A percentile compares a stretch with the other conserved stretches of the same genome.
Conservation (phyloP, 64 coral and sea anemone genomes). For the Montipora capricornis region DNA sequence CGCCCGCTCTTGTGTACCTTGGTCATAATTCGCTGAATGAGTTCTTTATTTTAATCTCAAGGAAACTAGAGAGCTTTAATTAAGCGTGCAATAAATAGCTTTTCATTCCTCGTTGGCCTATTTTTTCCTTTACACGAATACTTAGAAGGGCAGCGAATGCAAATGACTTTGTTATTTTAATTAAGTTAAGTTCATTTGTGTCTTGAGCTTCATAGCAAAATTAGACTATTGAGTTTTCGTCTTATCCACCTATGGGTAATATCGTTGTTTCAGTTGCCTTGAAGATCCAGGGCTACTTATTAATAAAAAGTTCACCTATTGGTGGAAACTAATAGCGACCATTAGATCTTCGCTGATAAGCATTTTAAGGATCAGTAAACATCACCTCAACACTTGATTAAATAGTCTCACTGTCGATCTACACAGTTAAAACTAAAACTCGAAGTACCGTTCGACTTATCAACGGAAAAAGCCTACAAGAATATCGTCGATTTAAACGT, state of each 20-base stretch:
- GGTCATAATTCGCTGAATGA: too few relatives aligned
- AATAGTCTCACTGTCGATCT: too few relatives aligned
- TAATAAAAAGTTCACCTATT: not conserved
- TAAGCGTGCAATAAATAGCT: too few relatives aligned
- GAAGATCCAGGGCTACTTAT: too few relatives aligned
- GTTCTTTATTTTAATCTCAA: not conserved
- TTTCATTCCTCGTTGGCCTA: not conserved
- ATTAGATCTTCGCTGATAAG: not conserved
- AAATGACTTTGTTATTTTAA: not conserved
- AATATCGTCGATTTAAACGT: too few relatives aligned
- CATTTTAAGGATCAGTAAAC: not conserved
- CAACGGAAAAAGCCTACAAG: not conserved
- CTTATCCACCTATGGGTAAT: too few relatives aligned
- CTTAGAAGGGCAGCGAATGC: not conserved
- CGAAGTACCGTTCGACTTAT: not conserved
- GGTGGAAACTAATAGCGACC: not conserved
- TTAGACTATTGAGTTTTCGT: too few relatives aligned
- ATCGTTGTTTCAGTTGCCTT: too few relatives aligned
- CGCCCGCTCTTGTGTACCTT: not conserved
- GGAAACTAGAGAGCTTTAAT: not conserved
- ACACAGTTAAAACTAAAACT: too few relatives aligned
- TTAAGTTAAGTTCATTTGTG: not conserved
- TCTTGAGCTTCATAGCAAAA: too few relatives aligned
- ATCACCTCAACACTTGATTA: not conserved
- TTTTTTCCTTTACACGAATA: not conserved